Evolutionary conservation across 2,888 invertebrate genomes (phyloP).

Genomic region (Strigamia crassipes): DNA sequence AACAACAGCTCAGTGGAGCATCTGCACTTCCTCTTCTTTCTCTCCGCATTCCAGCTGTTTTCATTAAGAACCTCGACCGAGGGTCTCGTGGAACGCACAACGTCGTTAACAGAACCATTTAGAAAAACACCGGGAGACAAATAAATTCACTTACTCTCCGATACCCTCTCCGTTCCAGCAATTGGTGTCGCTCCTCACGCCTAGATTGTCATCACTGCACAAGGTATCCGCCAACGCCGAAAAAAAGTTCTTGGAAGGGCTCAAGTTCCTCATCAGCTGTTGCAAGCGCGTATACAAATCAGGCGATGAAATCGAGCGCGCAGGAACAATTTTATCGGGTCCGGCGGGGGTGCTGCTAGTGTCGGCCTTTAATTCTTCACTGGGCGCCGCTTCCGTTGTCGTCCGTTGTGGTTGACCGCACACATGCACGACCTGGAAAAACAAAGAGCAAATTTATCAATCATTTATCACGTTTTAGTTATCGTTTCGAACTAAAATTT

Average conservation of each 20-base stretch:
- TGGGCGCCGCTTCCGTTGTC: constrained; percentile 47
- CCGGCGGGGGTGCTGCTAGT: background rate
- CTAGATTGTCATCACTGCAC: constrained; percentile 74
- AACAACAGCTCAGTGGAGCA: background rate
- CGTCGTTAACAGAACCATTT: constrained; percentile 18
- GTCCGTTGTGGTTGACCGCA: constrained; percentile 51
- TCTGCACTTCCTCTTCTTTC: constrained; percentile 18
- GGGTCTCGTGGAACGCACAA: background rate
- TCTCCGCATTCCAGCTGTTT: background rate
- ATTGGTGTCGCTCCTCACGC: constrained; percentile 68
- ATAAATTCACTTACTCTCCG: constrained; percentile 66
- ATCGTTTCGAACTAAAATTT: no score
- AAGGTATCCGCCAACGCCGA: constrained; percentile 77
- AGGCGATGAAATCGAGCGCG: constrained; percentile 55
- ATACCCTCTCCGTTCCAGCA: constrained; percentile 83
- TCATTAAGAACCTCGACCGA: background rate
- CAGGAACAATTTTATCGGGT: constrained; percentile 51
- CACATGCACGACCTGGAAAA: constrained; percentile 30
- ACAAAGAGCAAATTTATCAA: constrained; percentile 23
- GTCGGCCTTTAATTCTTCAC: background rate
- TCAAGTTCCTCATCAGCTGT: constrained; percentile 55
- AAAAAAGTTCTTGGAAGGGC: constrained; percentile 78
- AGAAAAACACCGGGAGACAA: constrained; percentile 7
- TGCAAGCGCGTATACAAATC: constrained; percentile 51
- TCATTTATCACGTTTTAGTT: background rate